A percentile compares a stretch with the other conserved stretches of the same genome.
phyloP scores from a whole-genome alignment of 2,888 invertebrate species.

The Scaptomyza polygonia region DNA sequence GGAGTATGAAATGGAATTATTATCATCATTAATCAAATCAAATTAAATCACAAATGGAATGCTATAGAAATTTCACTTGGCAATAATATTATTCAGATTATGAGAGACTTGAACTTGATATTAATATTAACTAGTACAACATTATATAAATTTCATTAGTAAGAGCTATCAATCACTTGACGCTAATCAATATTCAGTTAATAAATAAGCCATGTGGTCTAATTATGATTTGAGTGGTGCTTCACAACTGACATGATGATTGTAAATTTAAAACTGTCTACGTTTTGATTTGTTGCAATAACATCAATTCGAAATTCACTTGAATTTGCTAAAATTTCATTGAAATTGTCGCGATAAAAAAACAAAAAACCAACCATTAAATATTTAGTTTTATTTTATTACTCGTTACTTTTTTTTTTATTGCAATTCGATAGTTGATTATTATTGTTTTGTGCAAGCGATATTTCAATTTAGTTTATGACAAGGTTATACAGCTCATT shows the following conservation, averaged over 20 bases:
- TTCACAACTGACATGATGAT: no score
- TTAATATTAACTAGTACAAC: no score
- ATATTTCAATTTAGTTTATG: slow-evolving; percentile 31
- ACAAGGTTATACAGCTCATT: slow-evolving; percentile 25
- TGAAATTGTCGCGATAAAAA: not conserved
- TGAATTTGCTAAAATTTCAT: no score
- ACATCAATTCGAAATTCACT: no score
- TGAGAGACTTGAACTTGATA: not conserved
- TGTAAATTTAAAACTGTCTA: no score
- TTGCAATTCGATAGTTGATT: slow-evolving; percentile 26
- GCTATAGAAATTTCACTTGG: not conserved
- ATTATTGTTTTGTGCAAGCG: slow-evolving; percentile 21
- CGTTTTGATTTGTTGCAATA: no score
- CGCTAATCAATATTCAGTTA: slow-evolving; percentile 24
- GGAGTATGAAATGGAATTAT: slow-evolving; percentile 35
- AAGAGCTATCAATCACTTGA: slow-evolving; percentile 47
- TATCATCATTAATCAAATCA: slow-evolving; percentile 50
- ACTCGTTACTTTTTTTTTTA: not conserved
- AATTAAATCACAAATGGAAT: slow-evolving; percentile 3
- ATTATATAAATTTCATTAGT: slow-evolving; percentile 33
- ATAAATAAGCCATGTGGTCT: not conserved
- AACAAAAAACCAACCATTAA: no score
- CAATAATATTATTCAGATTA: slow-evolving; percentile 3
- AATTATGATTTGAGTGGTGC: not conserved
- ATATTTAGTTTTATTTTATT: not conserved